Percentiles rank a stretch among this genome's conserved stretches.
These are phyloP conservation scores for Scrobipalpa costella DNA, from an alignment of 2,888 invertebrate species.

Conservation along the genomic window DNA sequence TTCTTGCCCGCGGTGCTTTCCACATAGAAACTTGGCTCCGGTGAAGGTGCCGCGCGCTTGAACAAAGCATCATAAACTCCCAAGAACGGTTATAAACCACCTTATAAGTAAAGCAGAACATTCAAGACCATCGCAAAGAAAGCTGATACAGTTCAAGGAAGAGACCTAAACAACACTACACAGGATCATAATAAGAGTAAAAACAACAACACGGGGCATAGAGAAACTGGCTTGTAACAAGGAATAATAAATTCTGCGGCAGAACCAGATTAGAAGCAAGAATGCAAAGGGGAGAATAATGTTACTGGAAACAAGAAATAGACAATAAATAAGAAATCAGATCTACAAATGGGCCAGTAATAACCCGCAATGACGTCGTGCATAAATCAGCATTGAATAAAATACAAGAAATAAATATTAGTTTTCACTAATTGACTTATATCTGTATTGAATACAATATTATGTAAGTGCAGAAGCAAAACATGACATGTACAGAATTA, in stretches of 20 bases:
- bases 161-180: background rate
- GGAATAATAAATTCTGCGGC: constrained; percentile 3
- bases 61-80: constrained; percentile 26
- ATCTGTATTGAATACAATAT: too few species aligned
- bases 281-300: constrained; percentile 25
- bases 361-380: constrained; percentile 31
- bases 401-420: background rate
- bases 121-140: constrained; percentile 4
- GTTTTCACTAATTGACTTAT: background rate
- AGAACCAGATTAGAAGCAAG: constrained; percentile 12
- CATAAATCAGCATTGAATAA: constrained; percentile 22
- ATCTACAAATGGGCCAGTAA: constrained; percentile 37
- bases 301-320: constrained; percentile 15
- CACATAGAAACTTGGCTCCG: constrained; percentile 26
- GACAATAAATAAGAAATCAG: constrained; percentile 28
- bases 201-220: constrained; percentile 13
- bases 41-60: constrained; percentile 25
- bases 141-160: background rate
- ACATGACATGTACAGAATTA: background rate
- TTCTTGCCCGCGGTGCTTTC: constrained; percentile 35
- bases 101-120: constrained; percentile 11
- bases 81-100: constrained; percentile 9
- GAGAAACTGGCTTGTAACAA: constrained; percentile 13
- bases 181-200: constrained; percentile 17
- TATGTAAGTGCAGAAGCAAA: too few species aligned